phyloP scores from a whole-genome alignment of 2,888 invertebrate genomes.

The Xestia sexstrigata region DNA sequence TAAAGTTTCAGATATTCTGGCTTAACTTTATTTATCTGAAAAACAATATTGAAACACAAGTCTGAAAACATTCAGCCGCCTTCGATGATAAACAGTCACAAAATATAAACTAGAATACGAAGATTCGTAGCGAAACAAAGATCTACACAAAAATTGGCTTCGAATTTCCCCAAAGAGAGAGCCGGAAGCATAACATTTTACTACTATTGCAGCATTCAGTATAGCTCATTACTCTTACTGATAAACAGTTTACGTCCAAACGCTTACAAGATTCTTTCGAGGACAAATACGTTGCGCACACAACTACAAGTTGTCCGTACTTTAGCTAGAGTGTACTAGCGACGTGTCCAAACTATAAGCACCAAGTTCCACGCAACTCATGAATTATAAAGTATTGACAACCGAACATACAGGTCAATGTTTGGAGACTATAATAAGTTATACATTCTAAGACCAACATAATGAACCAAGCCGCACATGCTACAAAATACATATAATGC shows the following conservation, averaged over 20 bases:
- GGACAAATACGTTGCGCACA: constrained; percentile 43
- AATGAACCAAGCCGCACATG: constrained; percentile 1
- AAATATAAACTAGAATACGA: constrained; percentile 47
- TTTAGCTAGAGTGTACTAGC: constrained; percentile 12
- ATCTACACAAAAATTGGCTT: constrained; percentile 52
- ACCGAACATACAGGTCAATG: constrained; percentile 52
- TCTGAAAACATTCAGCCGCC: constrained; percentile 6
- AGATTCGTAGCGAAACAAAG: constrained; percentile 51
- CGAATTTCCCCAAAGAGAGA: constrained; percentile 64
- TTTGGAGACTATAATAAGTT: constrained; percentile 34
- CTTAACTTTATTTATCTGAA: neutral
- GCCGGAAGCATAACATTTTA: constrained; percentile 55
- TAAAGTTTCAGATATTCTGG: neutral
- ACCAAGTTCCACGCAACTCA: constrained; percentile 65
- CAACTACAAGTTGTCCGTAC: constrained; percentile 48
- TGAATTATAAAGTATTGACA: constrained; percentile 67
- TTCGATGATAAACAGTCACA: constrained; percentile 13
- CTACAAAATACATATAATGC: constrained; percentile 2
- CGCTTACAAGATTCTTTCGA: constrained; percentile 35
- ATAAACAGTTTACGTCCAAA: constrained; percentile 55
- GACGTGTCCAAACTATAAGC: constrained; percentile 53
- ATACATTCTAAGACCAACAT: constrained; percentile 25
- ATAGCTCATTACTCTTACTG: constrained; percentile 54
- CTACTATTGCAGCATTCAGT: constrained; percentile 48
- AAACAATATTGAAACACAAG: neutral